Evolutionary conservation across 2,113 vertebrate genomes (phyloP).

Genomic region (Clarias macrocephalus): DNA sequence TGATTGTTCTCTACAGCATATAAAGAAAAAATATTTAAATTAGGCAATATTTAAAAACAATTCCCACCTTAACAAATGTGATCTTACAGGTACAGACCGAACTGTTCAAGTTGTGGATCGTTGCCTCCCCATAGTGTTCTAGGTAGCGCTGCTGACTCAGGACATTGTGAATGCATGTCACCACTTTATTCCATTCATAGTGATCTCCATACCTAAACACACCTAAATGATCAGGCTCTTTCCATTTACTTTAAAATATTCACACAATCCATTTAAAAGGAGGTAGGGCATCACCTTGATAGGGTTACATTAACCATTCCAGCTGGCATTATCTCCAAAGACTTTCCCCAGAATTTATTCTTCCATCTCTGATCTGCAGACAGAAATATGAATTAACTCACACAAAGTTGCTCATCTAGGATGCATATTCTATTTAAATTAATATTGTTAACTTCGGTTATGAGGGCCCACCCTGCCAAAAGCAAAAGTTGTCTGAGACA

Average conservation of each 20-base stretch:
- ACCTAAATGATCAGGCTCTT: constrained; percentile 13
- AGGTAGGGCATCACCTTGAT: constrained; percentile 78
- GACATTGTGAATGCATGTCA: constrained; percentile 97
- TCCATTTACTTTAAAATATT: background rate
- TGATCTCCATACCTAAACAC: constrained; percentile 83
- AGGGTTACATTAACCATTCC: constrained; percentile 92
- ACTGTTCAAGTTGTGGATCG: constrained; percentile 84
- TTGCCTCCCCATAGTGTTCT: constrained; percentile 95
- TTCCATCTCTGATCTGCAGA: constrained; percentile 92
- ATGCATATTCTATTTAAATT: background rate
- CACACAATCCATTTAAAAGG: background rate
- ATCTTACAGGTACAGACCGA: constrained; percentile 88
- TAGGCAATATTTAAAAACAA: background rate
- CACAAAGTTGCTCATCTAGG: background rate
- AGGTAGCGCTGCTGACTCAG: constrained; percentile 96
- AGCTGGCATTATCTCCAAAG: constrained; percentile 97
- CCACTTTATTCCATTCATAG: constrained; percentile 98
- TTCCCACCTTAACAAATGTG: constrained; percentile 90
- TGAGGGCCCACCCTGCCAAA: constrained; percentile 84
- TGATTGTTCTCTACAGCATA: background rate
- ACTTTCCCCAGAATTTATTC: constrained; percentile 99
- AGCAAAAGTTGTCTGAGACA: constrained; percentile 81
- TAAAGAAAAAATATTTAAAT: background rate
- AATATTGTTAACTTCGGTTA: background rate
- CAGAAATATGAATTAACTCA: constrained; percentile 50